phyloP scores from a whole-genome alignment of 1,140 invertebrate genomes.

The Bursaphelenchus mucronatus region DNA sequence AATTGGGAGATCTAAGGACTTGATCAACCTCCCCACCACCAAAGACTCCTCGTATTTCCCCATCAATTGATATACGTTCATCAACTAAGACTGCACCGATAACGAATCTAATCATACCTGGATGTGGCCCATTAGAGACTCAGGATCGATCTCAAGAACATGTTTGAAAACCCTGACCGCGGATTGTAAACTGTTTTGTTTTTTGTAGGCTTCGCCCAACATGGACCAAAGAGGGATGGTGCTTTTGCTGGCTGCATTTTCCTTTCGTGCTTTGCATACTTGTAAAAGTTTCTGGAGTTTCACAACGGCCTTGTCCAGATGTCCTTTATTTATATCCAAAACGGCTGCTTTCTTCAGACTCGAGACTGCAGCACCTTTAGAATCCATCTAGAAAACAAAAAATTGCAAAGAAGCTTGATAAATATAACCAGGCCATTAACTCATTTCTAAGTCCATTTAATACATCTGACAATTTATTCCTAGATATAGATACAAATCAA shows the following conservation, averaged over 20 bases:
- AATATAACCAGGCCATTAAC: neutral
- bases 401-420: conserved; percentile 5
- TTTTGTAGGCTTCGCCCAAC: conserved; percentile 34
- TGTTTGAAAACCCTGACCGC: conserved; percentile 37
- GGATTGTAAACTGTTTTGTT: conserved; percentile 44
- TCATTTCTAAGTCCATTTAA: conserved; percentile 20
- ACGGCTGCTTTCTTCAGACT: conserved; percentile 35
- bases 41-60: conserved; percentile 42
- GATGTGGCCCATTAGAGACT: conserved; percentile 22
- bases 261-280: conserved; percentile 10
- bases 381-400: conserved; percentile 5
- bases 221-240: conserved; percentile 21
- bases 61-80: conserved; percentile 40
- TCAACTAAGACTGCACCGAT: conserved; percentile 31
- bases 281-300: conserved; percentile 40
- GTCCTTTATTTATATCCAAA: conserved; percentile 30
- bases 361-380: conserved; percentile 11
- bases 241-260: neutral
- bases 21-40: conserved; percentile 14
- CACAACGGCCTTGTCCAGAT: conserved; percentile 36
- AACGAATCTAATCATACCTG: conserved; percentile 28
- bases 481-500: conserved; percentile 20
- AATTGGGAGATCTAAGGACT: conserved; percentile 28
- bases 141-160: conserved; percentile 36
- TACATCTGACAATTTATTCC: conserved; percentile 4